Base-by-base conservation (phyloP, 2,797 vertebrate species). In the Sebastes hubbsi region DNA sequence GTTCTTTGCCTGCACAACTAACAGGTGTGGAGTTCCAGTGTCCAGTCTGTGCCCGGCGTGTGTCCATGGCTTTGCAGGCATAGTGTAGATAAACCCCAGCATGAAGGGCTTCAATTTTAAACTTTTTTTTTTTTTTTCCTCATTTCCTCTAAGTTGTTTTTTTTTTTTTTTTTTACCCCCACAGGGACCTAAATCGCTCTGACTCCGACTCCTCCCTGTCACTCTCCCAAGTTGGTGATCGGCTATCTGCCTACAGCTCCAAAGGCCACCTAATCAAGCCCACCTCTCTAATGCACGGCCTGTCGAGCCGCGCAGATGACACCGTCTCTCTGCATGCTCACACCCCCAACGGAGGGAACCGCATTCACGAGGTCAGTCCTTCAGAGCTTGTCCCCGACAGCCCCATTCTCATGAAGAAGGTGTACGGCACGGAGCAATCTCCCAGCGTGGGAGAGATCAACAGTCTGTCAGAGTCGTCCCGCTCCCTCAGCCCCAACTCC, bases 111-210 rank as follows among this genome's bases (percentile, higher is more conserved):
- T 88, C 13, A 52, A 18, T 79, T 77, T 73, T 22, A 7, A 69
- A 34, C 34, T n/a, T 11, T 2, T 29, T 25, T 14, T 2, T 29
- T 25, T 14, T 52, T 29, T 52, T 54, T n/a, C 4, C 4, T 74
- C 1, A 1, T 72, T 63, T 68, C n/a, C 7, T 72, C 65, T 88
- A 75, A 90, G 78, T 10, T 82, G 4, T 69, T 2, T 24, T 65
- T 66, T 85, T 27, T 29, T 27, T 29, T 27, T 29, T 27, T 29
- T 27, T 29, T 27, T 29, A 0, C 22, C 74, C 77, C 76, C 66
- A n/a, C 94, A 99, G 98, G 95, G 98, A 99, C 90, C 92, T 99
- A 81, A 97, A 97, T 86, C 97, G 96, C 89, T 99, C 97, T 1
- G 98, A 99, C 92, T 99, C 98, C 0, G 98, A 99, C 86, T 97